Base-by-base conservation (phyloP, 2,797 vertebrate genomes). In the Coccyzus lansbergi region DNA sequence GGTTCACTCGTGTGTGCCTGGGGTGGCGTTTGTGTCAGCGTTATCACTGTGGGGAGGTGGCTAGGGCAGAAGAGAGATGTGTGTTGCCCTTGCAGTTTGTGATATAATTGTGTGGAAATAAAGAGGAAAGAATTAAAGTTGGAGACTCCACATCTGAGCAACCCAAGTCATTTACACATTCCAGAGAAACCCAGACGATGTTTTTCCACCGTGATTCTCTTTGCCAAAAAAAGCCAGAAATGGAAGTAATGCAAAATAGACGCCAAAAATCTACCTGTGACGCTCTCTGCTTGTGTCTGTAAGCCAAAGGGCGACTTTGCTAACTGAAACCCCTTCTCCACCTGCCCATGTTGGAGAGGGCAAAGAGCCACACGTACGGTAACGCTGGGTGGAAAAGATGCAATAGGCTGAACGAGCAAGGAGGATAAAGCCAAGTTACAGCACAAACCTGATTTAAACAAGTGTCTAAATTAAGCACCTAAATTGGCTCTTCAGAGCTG, bases 401-500 rank as follows among this genome's bases (percentile, higher is more conserved):
- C 42, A 79, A 40, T 10, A 89, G 68, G 5, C 68, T 67, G 59
- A 90, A 46, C 0, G 1, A 90, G 78, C 33, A 79, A 53, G 82
- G 51, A 34, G 34, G 18, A 7, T 29, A 87, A 83, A 94, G 34
- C 56, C 76, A 31, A 84, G 75, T 49, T 84, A n/a, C 56, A 89
- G 95, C 87, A 40, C 79, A 75, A 76, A 71, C 55, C 86, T 88
- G 86, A 52, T 80, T 74, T 81, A 64, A 91, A 58, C 56, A 46
- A 79, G 22, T 24, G 38, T 75, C 92, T 96, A 90, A 94, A 94
- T 94, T 85, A 92, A 93, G 86, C 84, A 74, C 68, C 42, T 62
- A 80, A 91, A 89, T 62, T 89, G 92, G 78, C 38, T 92, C 42
- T 77, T 88, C 38, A 62, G 58, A 92, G 83, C 75, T 86, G 46